These are phyloP conservation scores for Melanotaenia trifasciata DNA, from an alignment of 2,797 vertebrate species.

Conservation along the genomic window DNA sequence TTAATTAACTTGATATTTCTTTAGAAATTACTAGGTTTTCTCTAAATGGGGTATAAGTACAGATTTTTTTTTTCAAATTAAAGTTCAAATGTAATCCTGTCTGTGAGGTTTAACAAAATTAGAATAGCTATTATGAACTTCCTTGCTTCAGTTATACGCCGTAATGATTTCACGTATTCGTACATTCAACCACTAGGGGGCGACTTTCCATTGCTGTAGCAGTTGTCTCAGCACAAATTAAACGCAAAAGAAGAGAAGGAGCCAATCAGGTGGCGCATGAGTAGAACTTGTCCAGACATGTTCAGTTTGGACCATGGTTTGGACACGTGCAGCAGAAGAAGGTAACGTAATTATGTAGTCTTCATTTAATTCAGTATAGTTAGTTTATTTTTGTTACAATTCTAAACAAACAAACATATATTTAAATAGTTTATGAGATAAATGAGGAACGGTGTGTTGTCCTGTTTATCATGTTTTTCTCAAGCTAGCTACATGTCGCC, in stretches of 20 bases:
- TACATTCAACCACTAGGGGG: slow-evolving; percentile 2
- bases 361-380: background rate
- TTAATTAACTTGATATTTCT: no score
- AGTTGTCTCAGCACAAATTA: background rate
- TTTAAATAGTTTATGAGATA: background rate
- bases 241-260: slow-evolving; percentile 37
- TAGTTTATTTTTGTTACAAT: background rate
- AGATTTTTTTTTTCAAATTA: no score
- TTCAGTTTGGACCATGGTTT: background rate
- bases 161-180: background rate
- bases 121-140: background rate
- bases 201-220: rapidly evolving
- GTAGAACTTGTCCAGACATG: slow-evolving; percentile 8
- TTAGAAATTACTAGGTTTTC: no score
- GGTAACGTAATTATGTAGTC: slow-evolving; percentile 14
- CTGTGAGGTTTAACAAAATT: background rate
- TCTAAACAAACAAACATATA: rapidly evolving
- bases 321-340: slow-evolving; percentile 38
- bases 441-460: background rate
- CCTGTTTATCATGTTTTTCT: background rate
- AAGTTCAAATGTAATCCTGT: background rate
- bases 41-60: no score
- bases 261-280: slow-evolving; percentile 24
- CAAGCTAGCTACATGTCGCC: background rate
- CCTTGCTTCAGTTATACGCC: background rate